These are phyloP conservation scores for Drosophila bifasciata DNA, from an alignment of 1,140 invertebrate species.

Conservation along the genomic window DNA sequence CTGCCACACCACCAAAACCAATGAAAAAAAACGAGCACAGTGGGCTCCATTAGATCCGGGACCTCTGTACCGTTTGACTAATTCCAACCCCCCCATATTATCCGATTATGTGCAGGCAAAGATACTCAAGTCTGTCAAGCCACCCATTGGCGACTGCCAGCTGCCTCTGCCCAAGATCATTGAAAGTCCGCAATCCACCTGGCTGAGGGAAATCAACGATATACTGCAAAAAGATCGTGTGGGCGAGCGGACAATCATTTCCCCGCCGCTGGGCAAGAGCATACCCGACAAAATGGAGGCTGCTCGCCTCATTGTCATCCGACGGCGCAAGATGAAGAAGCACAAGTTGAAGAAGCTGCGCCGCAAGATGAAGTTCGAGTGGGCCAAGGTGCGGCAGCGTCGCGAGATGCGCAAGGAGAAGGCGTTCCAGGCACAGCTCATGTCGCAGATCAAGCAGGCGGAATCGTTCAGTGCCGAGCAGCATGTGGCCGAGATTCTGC, in stretches of 20 bases:
- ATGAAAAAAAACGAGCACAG: slow-evolving; percentile 2
- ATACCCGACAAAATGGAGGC: slow-evolving; percentile 87
- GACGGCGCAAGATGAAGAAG: slow-evolving; percentile 93
- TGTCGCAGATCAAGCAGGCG: slow-evolving; percentile 89
- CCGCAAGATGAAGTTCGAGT: slow-evolving; percentile 90
- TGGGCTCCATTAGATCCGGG: slow-evolving; percentile 5
- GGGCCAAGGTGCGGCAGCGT: slow-evolving; percentile 88
- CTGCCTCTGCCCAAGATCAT: slow-evolving; percentile 51
- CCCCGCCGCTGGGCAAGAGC: slow-evolving; percentile 54
- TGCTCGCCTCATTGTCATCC: slow-evolving; percentile 90
- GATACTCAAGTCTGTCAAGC: slow-evolving; percentile 36
- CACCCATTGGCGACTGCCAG: slow-evolving; percentile 63
- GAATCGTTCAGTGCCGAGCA: slow-evolving; percentile 90
- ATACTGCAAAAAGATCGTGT: slow-evolving; percentile 55
- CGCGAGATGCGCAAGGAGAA: slow-evolving; percentile 90
- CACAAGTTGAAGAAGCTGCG: slow-evolving; percentile 92
- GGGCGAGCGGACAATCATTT: slow-evolving; percentile 51
- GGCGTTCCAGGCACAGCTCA: slow-evolving; percentile 88
- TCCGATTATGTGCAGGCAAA: slow-evolving; percentile 81
- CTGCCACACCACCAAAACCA: slow-evolving; percentile 22
- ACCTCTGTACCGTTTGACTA: slow-evolving; percentile 39
- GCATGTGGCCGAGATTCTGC: slow-evolving; percentile 88
- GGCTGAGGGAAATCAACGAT: slow-evolving; percentile 74
- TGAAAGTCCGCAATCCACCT: slow-evolving; percentile 66
- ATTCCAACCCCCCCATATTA: slow-evolving; percentile 77